Evolutionary conservation across 2,888 invertebrate species (phyloP).

Genomic region (Stegophylla sp.): DNA sequence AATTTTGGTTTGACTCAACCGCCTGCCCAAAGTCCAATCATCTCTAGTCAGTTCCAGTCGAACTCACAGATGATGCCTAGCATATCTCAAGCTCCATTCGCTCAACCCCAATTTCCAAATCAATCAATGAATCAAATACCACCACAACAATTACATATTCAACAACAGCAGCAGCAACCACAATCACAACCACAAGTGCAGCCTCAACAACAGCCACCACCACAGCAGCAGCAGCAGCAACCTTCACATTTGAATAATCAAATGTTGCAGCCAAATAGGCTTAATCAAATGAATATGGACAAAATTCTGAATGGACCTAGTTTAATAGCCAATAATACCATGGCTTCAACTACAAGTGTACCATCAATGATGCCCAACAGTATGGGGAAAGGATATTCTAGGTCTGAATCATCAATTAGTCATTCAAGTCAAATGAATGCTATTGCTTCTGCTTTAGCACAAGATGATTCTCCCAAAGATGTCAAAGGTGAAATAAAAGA

Average conservation of each 20-base stretch:
- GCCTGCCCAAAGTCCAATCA: conserved; percentile 61
- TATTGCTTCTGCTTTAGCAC: conserved; percentile 71
- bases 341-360: conserved; percentile 34
- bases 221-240: conserved; percentile 64
- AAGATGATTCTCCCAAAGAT: conserved; percentile 70
- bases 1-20: conserved; percentile 60
- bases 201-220: conserved; percentile 64
- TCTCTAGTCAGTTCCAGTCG: conserved; percentile 62
- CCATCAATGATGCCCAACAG: conserved; percentile 45
- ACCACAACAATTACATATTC: conserved; percentile 65
- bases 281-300: conserved; percentile 48
- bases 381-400: conserved; percentile 56
- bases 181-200: conserved; percentile 65
- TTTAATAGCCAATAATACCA: conserved; percentile 20
- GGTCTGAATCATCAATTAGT: conserved; percentile 50
- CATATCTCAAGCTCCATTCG: conserved; percentile 60
- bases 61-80: conserved; percentile 52
- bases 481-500: conserved; percentile 64
- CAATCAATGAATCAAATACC: conserved; percentile 62
- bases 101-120: conserved; percentile 62
- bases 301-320: conserved; percentile 51
- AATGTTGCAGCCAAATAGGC: conserved; percentile 48
- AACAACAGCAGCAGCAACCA: conserved; percentile 63
- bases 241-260: conserved; percentile 60
- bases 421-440: conserved; percentile 76